Conservation (phyloP, 2,888 invertebrate genomes). For the Sphinx pinastri region DNA sequence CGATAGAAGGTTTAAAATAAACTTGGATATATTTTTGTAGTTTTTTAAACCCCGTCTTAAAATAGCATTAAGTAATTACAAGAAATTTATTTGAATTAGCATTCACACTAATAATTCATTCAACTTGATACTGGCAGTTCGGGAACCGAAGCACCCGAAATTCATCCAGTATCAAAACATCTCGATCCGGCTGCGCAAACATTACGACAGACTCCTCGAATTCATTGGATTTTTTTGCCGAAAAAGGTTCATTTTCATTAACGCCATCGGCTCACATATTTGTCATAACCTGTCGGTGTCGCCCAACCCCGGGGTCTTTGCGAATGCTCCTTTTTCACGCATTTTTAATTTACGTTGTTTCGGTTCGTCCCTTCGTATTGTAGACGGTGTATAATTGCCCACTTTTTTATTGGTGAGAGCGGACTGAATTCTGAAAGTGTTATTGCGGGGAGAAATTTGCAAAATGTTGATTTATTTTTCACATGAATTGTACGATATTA, state of each 20-base stretch:
- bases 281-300: conserved; percentile 79
- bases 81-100: too few relatives aligned
- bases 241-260: conserved; percentile 81
- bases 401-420: conserved; percentile 57
- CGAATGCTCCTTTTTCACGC: conserved; percentile 72
- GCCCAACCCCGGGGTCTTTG: conserved; percentile 48
- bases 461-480: background rate
- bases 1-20: too few relatives aligned
- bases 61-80: too few relatives aligned
- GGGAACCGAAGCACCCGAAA: background rate
- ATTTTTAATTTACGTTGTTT: conserved; percentile 80
- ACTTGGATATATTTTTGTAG: too few relatives aligned
- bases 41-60: too few relatives aligned
- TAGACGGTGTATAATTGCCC: conserved; percentile 55
- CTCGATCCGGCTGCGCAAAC: conserved; percentile 48
- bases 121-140: too few relatives aligned
- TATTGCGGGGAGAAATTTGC: background rate
- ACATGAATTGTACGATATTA: too few relatives aligned
- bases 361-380: conserved; percentile 69
- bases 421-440: conserved; percentile 8
- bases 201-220: conserved; percentile 51
- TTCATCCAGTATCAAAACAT: conserved; percentile 43
- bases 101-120: too few relatives aligned
- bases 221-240: conserved; percentile 56
- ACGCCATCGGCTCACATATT: conserved; percentile 82